phyloP scores from a whole-genome alignment of 1,140 invertebrate species.

The Sitobion miscanthi region DNA sequence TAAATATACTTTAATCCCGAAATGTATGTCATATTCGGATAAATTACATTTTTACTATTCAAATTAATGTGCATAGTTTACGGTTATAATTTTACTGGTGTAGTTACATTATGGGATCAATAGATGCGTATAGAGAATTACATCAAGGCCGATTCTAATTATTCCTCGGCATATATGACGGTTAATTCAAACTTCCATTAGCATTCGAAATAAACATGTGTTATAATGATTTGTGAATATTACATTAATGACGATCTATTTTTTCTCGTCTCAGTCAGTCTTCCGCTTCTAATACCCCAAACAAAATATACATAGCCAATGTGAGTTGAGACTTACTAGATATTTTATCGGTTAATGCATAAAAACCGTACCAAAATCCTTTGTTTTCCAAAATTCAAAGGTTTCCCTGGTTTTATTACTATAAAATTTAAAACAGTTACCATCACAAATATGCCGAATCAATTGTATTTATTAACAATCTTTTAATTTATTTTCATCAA shows the following conservation, averaged over 20 bases:
- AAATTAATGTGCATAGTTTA: neutral
- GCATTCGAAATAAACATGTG: neutral
- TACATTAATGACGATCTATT: neutral
- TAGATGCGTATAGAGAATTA: neutral
- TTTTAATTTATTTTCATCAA: neutral
- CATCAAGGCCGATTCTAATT: neutral
- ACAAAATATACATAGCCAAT: neutral
- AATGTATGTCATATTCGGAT: neutral
- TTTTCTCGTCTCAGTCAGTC: neutral
- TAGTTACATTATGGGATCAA: neutral
- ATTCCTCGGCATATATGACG: neutral
- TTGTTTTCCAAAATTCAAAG: neutral
- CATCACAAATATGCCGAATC: neutral
- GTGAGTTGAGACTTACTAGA: neutral
- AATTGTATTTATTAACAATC: neutral
- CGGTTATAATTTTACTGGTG: neutral
- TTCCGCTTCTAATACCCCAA: neutral
- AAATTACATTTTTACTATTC: neutral
- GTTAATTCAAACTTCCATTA: conserved; percentile 26
- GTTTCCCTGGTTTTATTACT: neutral
- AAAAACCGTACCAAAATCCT: neutral
- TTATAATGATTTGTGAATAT: neutral
- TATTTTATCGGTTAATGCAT: neutral
- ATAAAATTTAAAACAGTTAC: neutral
- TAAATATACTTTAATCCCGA: neutral